Evolutionary conservation across 2,888 invertebrate genomes (phyloP), one percentile per base, ranked within the genome.

Genomic region (Brenthis hecate): DNA sequence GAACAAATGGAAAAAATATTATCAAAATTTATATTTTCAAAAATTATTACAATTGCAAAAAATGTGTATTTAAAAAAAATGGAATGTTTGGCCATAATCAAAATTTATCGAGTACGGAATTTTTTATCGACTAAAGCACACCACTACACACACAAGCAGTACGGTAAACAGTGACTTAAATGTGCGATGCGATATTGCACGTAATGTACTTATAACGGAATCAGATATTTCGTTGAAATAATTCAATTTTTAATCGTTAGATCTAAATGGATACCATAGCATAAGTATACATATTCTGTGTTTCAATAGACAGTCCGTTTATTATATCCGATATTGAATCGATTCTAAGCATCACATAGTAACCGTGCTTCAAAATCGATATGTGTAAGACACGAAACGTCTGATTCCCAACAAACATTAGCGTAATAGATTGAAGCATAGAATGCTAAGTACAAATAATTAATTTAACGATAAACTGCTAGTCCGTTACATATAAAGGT

Each of bases 11-110:
- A 89, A 81, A 78, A 90, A 92, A 91, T 92, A 92, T 93, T 92
- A 92, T 91, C 92, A 91, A 93, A 93, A 92, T 92, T 93, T 93
- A 92, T 93, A 92, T 91, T 93, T 93, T 92, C 92, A 92, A 93
- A 92, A 92, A 92, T 89, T 90, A 92, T 91, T 91, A 91, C 92
- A 91, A 92, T 85, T 89, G 88, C 91, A 92, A 90, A 91, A 88
- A 88, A 81, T 81, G 81, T 81, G 88, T 91, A 88, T 91, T 88
- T 89, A 87, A 90, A 86, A 85, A 81, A 85, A 81, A 78, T 68
- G 85, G 92, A 86, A 91, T 82, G 92, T 92, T 93, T 88, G 93
- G 93, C 92, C 92, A 91, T 91, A 86, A 84, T 87, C 85, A 81
- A 88, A 89, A 89, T 89, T 85, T 81, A 84, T 83, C 82, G 84